Evolutionary conservation across 2,797 vertebrate genomes (phyloP), one percentile per base, ranked within the genome.

Genomic region (Xiphorhynchus erythropygius): DNA sequence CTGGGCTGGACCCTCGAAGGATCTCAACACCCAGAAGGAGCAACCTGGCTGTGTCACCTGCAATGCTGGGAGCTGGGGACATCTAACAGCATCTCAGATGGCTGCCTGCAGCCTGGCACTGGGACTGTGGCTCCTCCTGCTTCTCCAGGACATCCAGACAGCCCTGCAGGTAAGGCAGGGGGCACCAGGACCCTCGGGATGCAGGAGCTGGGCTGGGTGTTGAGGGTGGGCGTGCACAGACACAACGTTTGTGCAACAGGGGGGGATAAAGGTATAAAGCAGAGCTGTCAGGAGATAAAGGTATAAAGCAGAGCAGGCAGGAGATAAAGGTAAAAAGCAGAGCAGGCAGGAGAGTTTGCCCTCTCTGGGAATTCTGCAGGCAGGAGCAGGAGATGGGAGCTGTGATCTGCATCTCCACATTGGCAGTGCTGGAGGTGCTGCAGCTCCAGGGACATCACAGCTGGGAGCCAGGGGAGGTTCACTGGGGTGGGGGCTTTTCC

Each of bases 91-190:
- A 2, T 28, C 32, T 42, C 88, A 69, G 74, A 96, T 97, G 95
- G 94, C 90, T 88, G 67, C 47, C 80, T 57, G 83, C 87, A 95
- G 80, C 69, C 77, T 84, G 1, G 33, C 79, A 12, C 70, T 64
- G 57, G 92, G 30, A 7, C 89, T 97, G 79, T 56, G 92, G 67
- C 88, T 98, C 39, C 93, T 97, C 63, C 84, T 95, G 76, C 89
- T 97, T 30, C 93, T 97, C 62, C 96, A 88, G 67, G 68, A 47
- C 11, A 25, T 73, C 59, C 84, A 55, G 57, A 89, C 96, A 77
- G 84, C 73, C 68, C 95, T 94, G 0, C 96, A 97, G 97, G 98
- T 98, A 97, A 97, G 97, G 55, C 32, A 44, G n/a, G 24, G 18
- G 32, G 22, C 52, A 50, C 25, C 47, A 27, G 47, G 24, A 49